Evolutionary conservation across 2,113 vertebrate genomes (phyloP).

Genomic region (Rhinolophus ferrumequinum): DNA sequence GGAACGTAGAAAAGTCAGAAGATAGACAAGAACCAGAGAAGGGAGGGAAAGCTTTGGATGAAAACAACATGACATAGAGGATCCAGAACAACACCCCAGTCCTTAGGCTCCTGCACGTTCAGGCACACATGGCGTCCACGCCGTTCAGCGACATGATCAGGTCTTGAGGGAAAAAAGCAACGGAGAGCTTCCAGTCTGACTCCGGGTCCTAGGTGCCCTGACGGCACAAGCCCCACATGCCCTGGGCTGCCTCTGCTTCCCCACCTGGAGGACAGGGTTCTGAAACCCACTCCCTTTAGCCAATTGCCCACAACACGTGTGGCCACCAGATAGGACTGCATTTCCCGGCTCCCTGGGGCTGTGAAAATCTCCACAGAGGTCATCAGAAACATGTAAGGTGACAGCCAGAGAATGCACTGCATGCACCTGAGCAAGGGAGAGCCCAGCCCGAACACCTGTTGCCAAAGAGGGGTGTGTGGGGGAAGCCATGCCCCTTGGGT

Average conservation of each 20-base stretch:
- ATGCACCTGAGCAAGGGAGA: background rate
- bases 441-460: background rate
- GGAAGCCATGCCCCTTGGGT: background rate
- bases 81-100: background rate
- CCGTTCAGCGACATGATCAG: background rate
- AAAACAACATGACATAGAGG: rapidly evolving
- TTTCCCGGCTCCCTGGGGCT: background rate
- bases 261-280: background rate
- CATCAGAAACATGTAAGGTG: background rate
- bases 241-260: background rate
- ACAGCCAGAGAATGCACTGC: background rate
- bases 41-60: background rate
- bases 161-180: background rate
- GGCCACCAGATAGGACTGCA: background rate
- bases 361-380: background rate
- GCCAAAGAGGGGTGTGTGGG: background rate
- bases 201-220: background rate
- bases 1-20: conserved; percentile 13
- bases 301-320: background rate
- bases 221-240: background rate
- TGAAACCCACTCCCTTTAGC: background rate
- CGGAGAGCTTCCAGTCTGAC: background rate
- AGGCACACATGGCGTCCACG: background rate
- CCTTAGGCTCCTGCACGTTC: background rate
- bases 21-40: background rate